Conservation (phyloP, 1,140 invertebrate species). For the Bilobella aurantiaca region DNA sequence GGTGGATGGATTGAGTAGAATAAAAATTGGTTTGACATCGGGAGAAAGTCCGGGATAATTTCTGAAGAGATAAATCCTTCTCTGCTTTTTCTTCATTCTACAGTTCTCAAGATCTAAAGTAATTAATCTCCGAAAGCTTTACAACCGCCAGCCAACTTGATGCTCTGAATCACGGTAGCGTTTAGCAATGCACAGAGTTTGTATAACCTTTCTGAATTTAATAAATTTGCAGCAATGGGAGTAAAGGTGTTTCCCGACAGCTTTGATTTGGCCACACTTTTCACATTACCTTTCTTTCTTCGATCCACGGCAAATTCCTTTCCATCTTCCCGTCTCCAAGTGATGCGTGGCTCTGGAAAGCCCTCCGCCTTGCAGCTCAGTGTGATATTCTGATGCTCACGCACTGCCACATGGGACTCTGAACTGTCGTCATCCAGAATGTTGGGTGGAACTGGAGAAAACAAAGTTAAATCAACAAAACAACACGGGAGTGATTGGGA, state of each 20-base stretch:
- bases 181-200: neutral
- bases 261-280: neutral
- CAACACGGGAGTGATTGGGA: neutral
- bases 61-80: no score
- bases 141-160: neutral
- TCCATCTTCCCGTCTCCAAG: constrained; percentile 81
- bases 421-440: constrained; percentile 75
- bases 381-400: constrained; percentile 81
- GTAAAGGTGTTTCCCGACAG: no score
- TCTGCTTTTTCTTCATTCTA: no score
- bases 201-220: neutral
- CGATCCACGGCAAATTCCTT: constrained; percentile 67
- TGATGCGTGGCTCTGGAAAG: constrained; percentile 74
- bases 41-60: no score
- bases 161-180: neutral
- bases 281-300: constrained; percentile 62
- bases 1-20: no score
- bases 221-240: neutral
- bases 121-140: no score
- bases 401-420: constrained; percentile 71
- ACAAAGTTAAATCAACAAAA: no score
- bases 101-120: no score
- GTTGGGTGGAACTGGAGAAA: constrained; percentile 66
- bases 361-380: constrained; percentile 55
- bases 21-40: no score